Percentiles rank a stretch among this genome's conserved stretches.
Evolutionary conservation across 1,140 invertebrate genomes (phyloP).

Genomic region (Hylaeus anthracinus): DNA sequence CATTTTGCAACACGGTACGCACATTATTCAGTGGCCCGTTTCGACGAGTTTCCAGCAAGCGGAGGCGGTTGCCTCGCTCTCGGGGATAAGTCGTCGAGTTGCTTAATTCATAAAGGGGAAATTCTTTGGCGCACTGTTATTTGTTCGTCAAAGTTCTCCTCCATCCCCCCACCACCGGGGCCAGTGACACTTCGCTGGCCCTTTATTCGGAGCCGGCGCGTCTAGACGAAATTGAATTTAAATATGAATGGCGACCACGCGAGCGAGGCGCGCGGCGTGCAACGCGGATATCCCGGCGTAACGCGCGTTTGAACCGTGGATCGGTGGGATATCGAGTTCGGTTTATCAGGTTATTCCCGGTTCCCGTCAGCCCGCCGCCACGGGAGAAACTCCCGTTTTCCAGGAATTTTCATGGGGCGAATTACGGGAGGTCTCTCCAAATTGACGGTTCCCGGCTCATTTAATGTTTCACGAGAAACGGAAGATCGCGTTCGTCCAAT

Average conservation of each 20-base stretch:
- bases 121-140: slow-evolving; percentile 33
- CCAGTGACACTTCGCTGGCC: slow-evolving; percentile 30
- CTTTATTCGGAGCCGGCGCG: slow-evolving; percentile 46
- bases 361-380: background rate
- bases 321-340: slow-evolving; percentile 28
- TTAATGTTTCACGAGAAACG: slow-evolving; percentile 13
- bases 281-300: slow-evolving; percentile 18
- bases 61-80: too few species aligned
- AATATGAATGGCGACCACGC: slow-evolving; percentile 58
- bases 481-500: background rate
- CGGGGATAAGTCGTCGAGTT: slow-evolving; percentile 6
- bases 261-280: slow-evolving; percentile 10
- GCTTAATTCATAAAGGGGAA: slow-evolving; percentile 35
- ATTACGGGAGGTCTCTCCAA: slow-evolving; percentile 16
- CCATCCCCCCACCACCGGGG: background rate
- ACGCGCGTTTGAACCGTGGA: slow-evolving; percentile 21
- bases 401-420: slow-evolving; percentile 4
- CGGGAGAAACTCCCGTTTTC: background rate
- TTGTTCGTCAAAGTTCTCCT: slow-evolving; percentile 40
- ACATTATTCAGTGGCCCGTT: background rate
- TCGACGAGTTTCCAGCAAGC: background rate
- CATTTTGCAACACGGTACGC: background rate
- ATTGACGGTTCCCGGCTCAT: background rate
- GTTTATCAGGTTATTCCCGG: slow-evolving; percentile 28
- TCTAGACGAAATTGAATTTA: slow-evolving; percentile 68